A percentile compares a stretch with the other conserved stretches of the same genome.
These are phyloP conservation scores for Dipus sagitta DNA, from an alignment of 2,797 vertebrate genomes.

Conservation along the genomic window DNA sequence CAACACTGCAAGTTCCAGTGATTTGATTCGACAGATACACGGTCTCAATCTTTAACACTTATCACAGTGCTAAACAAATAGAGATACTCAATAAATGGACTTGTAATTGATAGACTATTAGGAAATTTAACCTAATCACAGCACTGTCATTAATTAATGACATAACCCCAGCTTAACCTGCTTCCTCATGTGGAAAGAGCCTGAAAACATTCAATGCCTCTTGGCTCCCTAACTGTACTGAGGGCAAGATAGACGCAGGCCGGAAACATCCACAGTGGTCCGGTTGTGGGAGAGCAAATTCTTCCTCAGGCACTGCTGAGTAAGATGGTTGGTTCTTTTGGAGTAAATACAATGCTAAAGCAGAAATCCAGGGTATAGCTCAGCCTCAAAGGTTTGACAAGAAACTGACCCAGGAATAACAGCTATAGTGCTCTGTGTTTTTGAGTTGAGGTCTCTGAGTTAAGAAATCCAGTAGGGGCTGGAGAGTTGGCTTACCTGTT, in stretches of 20 bases:
- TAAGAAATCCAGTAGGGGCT: background rate
- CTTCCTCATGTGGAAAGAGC: background rate
- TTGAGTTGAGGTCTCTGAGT: background rate
- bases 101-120: constrained; percentile 67
- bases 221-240: background rate
- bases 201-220: background rate
- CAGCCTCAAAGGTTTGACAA: background rate
- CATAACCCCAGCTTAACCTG: constrained; percentile 37
- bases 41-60: constrained; percentile 45
- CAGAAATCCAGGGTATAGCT: background rate
- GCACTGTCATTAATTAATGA: constrained; percentile 56
- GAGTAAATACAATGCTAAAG: background rate
- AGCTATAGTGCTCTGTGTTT: background rate
- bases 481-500: too few species aligned
- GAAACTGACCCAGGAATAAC: background rate
- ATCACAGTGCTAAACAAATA: constrained; percentile 46
- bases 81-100: constrained; percentile 37
- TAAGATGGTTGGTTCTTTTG: background rate
- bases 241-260: background rate
- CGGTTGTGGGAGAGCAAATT: background rate
- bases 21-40: constrained; percentile 7
- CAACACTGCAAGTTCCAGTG: background rate
- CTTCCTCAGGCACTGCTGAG: background rate
- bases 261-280: background rate
- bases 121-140: constrained; percentile 56